Conservation (phyloP, 35 echinoderm and acorn worm species). For the Holothuria glaberrima region DNA sequence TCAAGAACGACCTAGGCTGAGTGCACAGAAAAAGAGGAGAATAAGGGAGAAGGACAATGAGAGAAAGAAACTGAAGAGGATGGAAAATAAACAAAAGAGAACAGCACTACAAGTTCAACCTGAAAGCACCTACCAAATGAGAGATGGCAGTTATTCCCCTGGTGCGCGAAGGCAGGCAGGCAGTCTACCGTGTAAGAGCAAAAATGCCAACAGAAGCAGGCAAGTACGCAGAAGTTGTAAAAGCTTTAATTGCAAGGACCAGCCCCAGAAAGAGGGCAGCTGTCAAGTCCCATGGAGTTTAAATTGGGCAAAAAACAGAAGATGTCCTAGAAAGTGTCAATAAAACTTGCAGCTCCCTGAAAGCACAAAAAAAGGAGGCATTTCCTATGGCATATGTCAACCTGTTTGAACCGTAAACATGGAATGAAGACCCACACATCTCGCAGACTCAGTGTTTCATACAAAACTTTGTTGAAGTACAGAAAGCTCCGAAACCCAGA, state of each 20-base stretch:
- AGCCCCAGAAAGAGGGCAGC: background rate
- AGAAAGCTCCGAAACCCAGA: background rate
- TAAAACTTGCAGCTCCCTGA: background rate
- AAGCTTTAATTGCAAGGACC: background rate
- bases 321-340: background rate
- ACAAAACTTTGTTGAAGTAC: conserved; percentile 13
- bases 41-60: conserved; percentile 23
- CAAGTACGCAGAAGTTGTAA: conserved; percentile 35
- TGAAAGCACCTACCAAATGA: background rate
- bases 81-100: background rate
- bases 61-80: background rate
- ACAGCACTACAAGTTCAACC: background rate
- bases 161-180: background rate
- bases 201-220: background rate
- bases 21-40: conserved; percentile 16
- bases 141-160: background rate
- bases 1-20: background rate
- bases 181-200: background rate
- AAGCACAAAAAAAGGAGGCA: background rate
- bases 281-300: background rate
- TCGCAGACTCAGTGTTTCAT: background rate
- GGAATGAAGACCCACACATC: background rate
- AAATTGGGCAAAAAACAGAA: too few species aligned
- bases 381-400: background rate
- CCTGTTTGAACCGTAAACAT: conserved; percentile 3